These are phyloP conservation scores for Synanthedon tipuliformis DNA, from an alignment of 2,888 invertebrate species.

Conservation along the genomic window DNA sequence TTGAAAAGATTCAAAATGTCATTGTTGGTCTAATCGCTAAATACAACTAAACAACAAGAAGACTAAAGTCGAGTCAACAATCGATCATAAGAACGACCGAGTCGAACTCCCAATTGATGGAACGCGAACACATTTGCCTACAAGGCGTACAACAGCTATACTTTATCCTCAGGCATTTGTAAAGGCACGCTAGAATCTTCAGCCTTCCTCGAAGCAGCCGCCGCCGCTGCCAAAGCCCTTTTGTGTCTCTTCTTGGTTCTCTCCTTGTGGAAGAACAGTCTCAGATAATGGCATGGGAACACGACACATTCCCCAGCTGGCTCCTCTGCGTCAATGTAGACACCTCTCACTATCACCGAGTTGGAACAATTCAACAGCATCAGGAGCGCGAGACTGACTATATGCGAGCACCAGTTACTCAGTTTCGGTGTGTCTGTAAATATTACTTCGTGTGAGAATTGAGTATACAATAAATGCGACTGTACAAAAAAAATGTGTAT, in stretches of 20 bases:
- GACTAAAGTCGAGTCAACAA: not conserved
- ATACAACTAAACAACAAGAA: not conserved
- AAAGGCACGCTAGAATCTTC: conserved; percentile 50
- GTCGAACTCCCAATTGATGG: not conserved
- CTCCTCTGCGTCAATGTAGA: conserved; percentile 89
- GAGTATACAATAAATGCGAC: too few species aligned
- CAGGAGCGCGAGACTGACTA: conserved; percentile 78
- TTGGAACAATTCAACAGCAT: conserved; percentile 88
- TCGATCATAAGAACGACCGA: not conserved
- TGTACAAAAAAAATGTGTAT: too few species aligned
- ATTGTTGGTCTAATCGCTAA: not conserved
- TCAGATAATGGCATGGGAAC: conserved; percentile 85
- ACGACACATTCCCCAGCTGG: conserved; percentile 85
- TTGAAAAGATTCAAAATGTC: not conserved
- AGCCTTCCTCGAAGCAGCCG: conserved; percentile 29
- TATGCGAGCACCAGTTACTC: conserved; percentile 85
- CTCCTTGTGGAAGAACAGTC: conserved; percentile 80
- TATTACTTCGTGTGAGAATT: too few species aligned
- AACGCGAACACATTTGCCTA: not conserved
- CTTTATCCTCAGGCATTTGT: conserved; percentile 54
- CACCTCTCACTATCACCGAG: conserved; percentile 86
- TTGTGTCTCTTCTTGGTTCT: conserved; percentile 71
- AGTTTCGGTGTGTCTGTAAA: conserved; percentile 74
- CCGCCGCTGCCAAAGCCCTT: conserved; percentile 38
- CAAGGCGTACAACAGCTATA: conserved; percentile 25